Evolutionary conservation across 2,113 vertebrate species (phyloP).

Genomic region (Porphyrio hochstetteri): DNA sequence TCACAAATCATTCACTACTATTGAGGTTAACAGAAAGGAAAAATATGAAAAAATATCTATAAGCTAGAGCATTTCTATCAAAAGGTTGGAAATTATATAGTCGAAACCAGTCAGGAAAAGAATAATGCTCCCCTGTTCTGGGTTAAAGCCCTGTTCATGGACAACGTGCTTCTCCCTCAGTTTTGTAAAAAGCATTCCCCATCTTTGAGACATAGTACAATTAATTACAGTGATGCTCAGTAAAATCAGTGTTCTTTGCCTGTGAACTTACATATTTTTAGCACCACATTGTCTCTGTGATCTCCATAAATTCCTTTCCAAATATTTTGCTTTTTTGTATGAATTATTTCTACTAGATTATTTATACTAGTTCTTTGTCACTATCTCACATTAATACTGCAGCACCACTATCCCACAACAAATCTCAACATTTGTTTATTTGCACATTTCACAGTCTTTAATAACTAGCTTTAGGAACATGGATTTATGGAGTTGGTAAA

Average conservation of each 20-base stretch:
- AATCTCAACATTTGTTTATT: background rate
- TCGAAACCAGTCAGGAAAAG: background rate
- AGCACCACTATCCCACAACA: background rate
- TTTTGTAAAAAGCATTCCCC: background rate
- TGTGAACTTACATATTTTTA: background rate
- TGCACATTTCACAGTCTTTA: background rate
- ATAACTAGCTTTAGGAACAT: background rate
- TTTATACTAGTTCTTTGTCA: background rate
- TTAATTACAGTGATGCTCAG: background rate
- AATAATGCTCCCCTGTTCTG: background rate
- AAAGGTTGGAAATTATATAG: background rate
- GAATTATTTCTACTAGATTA: background rate
- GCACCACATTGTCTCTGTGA: background rate
- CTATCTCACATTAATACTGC: background rate
- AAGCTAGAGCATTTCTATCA: background rate
- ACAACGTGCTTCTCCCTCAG: background rate
- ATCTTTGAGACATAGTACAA: background rate
- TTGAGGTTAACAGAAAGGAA: background rate
- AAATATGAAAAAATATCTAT: background rate
- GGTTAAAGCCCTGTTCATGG: background rate
- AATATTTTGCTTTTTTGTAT: background rate
- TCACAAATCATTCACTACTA: background rate
- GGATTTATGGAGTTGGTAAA: background rate
- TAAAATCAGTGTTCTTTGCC: background rate
- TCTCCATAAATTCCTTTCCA: background rate